Percentiles rank a stretch among this genome's conserved stretches.
Conservation (phyloP, 2,797 vertebrate genomes). For the Peromyscus eremicus region DNA sequence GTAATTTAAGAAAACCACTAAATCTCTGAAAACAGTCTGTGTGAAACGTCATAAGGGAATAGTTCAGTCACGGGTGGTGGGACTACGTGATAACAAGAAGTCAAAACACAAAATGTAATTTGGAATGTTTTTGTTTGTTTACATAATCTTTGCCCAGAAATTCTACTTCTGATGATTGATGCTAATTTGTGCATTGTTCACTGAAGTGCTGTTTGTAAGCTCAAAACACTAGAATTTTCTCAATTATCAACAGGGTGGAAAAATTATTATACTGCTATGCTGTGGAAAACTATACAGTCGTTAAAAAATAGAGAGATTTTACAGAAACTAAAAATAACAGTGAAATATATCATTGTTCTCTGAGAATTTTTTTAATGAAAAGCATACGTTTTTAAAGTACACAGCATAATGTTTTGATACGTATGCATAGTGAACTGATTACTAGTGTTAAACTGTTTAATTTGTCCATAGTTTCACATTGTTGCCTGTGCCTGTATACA, state of each 20-base stretch:
- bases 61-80: background rate
- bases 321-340: background rate
- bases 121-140: background rate
- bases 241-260: background rate
- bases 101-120: background rate
- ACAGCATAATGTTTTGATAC: background rate
- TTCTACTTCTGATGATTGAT: background rate
- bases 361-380: background rate
- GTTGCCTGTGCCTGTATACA: background rate
- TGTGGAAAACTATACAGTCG: background rate
- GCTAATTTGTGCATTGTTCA: background rate
- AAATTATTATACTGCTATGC: background rate
- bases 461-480: background rate
- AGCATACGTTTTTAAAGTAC: background rate
- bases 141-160: background rate
- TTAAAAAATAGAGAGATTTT: background rate
- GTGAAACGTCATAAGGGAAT: background rate
- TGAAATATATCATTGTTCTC: background rate
- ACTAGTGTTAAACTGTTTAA: background rate
- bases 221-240: background rate
- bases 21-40: background rate
- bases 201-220: background rate
- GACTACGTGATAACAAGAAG: background rate
- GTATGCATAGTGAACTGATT: background rate
- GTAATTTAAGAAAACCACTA: background rate